Conservation (phyloP, 1,140 invertebrate genomes). For the Babylonia areolata region DNA sequence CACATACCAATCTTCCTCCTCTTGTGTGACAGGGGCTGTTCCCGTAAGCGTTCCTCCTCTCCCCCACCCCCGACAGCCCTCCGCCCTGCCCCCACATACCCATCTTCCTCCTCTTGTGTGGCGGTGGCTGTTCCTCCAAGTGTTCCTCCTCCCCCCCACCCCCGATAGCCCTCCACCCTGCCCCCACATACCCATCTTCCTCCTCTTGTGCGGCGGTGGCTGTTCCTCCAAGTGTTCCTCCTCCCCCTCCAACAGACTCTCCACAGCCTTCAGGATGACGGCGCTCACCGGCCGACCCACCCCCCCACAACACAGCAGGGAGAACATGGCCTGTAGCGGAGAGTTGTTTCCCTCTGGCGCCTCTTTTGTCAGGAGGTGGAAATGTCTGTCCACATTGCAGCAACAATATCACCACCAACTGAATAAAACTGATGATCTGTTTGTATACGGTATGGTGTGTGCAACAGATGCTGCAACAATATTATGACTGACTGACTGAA, state of each 20-base stretch:
- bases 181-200: slow-evolving; percentile 61
- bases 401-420: too few relatives aligned
- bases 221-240: slow-evolving; percentile 64
- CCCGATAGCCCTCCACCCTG: too few relatives aligned
- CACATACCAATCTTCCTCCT: slow-evolving; percentile 38
- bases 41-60: not conserved
- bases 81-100: too few relatives aligned
- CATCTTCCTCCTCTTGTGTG: too few relatives aligned
- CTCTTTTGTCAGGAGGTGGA: slow-evolving; percentile 79
- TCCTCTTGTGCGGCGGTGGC: slow-evolving; percentile 41
- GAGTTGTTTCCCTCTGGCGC: slow-evolving; percentile 74
- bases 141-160: too few relatives aligned
- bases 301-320: slow-evolving; percentile 82
- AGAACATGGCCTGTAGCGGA: slow-evolving; percentile 82
- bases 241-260: slow-evolving; percentile 85
- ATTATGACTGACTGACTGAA: too few relatives aligned
- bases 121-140: too few relatives aligned
- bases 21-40: too few relatives aligned
- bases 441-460: too few relatives aligned
- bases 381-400: slow-evolving; percentile 78
- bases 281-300: slow-evolving; percentile 80
- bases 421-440: too few relatives aligned
- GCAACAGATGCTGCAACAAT: too few relatives aligned
- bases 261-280: slow-evolving; percentile 86
- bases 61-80: too few relatives aligned